Evolutionary conservation across 2,113 vertebrate species (phyloP).

Genomic region (Halichoeres trimaculatus): DNA sequence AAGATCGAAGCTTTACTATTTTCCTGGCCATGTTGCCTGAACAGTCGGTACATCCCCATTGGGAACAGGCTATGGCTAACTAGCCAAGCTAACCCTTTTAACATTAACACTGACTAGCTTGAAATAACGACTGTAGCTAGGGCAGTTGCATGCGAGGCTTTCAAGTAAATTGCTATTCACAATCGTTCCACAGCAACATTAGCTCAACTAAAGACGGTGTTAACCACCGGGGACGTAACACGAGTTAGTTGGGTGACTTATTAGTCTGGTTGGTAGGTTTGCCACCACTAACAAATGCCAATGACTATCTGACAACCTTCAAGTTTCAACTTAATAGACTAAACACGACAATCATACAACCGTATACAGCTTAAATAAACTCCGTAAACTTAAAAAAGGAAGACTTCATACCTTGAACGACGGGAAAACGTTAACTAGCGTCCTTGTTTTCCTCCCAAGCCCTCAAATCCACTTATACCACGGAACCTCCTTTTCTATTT

Average conservation of each 20-base stretch:
- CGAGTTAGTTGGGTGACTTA: conserved; percentile 72
- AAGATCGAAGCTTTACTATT: conserved; percentile 6
- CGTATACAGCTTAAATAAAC: not conserved
- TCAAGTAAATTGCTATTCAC: not conserved
- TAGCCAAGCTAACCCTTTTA: conserved; percentile 64
- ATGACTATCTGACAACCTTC: conserved; percentile 30
- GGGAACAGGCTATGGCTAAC: conserved; percentile 67
- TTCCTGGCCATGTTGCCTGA: conserved; percentile 61
- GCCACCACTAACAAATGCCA: conserved; percentile 58
- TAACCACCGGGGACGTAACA: conserved; percentile 10
- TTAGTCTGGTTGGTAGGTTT: conserved; percentile 58
- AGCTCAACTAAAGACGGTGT: not conserved
- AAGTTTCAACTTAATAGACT: not conserved
- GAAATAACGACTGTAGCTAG: not conserved
- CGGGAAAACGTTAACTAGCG: conserved; percentile 73
- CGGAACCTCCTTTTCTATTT: conserved; percentile 61
- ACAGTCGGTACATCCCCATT: conserved; percentile 33
- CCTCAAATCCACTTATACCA: conserved; percentile 82
- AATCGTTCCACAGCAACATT: not conserved
- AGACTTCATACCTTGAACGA: conserved; percentile 75
- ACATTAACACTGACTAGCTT: conserved; percentile 39
- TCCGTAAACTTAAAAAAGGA: conserved; percentile 62
- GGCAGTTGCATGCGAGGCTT: not conserved
- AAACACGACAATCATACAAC: not conserved
- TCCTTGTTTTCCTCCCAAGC: conserved; percentile 84